Evolutionary conservation across 2,888 invertebrate genomes (phyloP), one percentile per base, ranked within the genome.

Genomic region (Hydraecia micacea): DNA sequence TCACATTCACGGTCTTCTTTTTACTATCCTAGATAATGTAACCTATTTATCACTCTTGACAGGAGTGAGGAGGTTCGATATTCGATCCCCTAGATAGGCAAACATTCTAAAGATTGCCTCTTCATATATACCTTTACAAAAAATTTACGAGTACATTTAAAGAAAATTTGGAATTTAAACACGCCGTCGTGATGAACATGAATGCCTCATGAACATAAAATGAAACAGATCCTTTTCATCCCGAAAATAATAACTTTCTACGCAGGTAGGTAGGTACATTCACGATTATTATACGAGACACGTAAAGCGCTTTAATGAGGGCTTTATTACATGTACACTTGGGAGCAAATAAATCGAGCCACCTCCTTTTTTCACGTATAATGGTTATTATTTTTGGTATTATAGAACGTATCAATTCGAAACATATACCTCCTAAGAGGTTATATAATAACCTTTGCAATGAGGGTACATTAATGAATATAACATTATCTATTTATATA

Each of bases 221-320:
- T 60, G 58, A 52, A 66, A 66, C 11, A 9, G 42, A 32, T 60
- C 42, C 42, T 52, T 66, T 66, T 66, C 32, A 55, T 36, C 18
- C 25, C 25, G 49, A 70, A 70, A 36, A 15, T 66, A 70, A 84
- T 62, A 72, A 79, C 32, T 18, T 79, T 72, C 39, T 21, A 72
- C 49, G 55, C 62, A 70, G 68, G 55, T 82, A 15, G 2, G 46
- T 15, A 46, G 11, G 46, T 46, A 42, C 46, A 42, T 42, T 42
- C 42, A 42, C 42, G 42, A 11, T 42, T 42, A 42, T 42, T 42
- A 42, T 42, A 11, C 42, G 3, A 11, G 42, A 11, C 42, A 11
- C 2, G 42, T 11, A 42, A 42, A 42, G 42, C 42, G 42, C 42
- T 42, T 1, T 42, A 42, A 42, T 42, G 42, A 42, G 42, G 42